Percentiles rank a stretch among this genome's conserved stretches.
Conservation (phyloP, 2,113 vertebrate genomes). For the Oncorhynchus mykiss region DNA sequence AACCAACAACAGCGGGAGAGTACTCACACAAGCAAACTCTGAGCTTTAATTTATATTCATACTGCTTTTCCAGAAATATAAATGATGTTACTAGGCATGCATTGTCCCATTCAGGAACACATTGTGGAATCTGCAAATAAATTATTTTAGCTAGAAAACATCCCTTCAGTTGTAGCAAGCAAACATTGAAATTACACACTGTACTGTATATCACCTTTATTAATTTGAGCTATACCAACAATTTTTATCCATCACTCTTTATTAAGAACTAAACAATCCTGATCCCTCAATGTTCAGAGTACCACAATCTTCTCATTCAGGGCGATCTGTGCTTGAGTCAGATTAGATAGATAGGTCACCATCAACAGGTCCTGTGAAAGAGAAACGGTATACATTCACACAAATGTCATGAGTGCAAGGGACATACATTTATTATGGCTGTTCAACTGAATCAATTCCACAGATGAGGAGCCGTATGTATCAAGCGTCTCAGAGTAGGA, state of each 20-base stretch:
- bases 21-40: no score
- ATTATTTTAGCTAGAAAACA: no score
- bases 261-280: neutral
- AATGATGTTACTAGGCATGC: no score
- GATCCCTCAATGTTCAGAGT: constrained; percentile 50
- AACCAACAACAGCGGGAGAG: neutral
- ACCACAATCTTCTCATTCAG: constrained; percentile 91
- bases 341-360: constrained; percentile 94
- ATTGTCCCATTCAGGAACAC: neutral
- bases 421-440: neutral
- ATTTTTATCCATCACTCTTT: constrained; percentile 48
- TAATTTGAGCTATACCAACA: constrained; percentile 23
- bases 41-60: no score
- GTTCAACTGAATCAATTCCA: no score
- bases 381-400: neutral
- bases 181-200: neutral
- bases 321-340: constrained; percentile 93
- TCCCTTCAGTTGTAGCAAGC: neutral
- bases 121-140: neutral
- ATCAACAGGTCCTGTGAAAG: constrained; percentile 88
- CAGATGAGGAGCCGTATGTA: no score
- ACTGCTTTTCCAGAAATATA: no score
- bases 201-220: constrained; percentile 7
- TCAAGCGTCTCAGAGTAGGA: no score
- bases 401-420: neutral